Evolutionary conservation across 2,113 vertebrate species (phyloP).

Genomic region (Tychaedon coryphoeus): DNA sequence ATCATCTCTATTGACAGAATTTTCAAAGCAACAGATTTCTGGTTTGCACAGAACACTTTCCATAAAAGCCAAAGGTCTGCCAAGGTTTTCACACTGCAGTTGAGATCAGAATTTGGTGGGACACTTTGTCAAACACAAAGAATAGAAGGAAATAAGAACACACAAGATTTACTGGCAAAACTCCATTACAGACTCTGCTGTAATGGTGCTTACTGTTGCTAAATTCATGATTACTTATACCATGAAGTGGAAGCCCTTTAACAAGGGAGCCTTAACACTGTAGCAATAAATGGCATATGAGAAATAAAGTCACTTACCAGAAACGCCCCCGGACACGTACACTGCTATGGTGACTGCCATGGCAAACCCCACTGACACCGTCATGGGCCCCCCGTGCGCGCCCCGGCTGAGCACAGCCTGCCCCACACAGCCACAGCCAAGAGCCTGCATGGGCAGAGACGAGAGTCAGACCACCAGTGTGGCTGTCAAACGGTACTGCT

Average conservation of each 20-base stretch:
- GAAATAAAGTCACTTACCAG: constrained; percentile 78
- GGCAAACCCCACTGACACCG: constrained; percentile 84
- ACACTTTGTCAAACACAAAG: background rate
- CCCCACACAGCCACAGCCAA: constrained; percentile 90
- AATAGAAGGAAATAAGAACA: background rate
- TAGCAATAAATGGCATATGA: background rate
- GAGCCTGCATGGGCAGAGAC: constrained; percentile 73
- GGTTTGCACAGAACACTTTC: background rate
- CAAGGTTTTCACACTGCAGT: background rate
- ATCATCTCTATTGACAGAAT: background rate
- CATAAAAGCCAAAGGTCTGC: background rate
- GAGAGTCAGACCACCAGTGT: background rate
- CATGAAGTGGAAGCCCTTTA: background rate
- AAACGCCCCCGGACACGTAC: constrained; percentile 88
- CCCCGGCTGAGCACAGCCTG: constrained; percentile 88
- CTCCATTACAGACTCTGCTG: background rate
- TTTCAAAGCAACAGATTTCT: background rate
- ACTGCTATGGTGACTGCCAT: constrained; percentile 87
- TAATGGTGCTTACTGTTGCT: background rate
- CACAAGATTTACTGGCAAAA: background rate
- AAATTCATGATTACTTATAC: background rate
- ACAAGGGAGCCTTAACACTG: background rate
- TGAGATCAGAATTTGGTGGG: background rate
- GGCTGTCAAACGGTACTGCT: background rate
- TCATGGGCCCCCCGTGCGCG: constrained; percentile 75